Evolutionary conservation across 2,888 invertebrate species (phyloP).

Genomic region (Cyclophora punctaria): DNA sequence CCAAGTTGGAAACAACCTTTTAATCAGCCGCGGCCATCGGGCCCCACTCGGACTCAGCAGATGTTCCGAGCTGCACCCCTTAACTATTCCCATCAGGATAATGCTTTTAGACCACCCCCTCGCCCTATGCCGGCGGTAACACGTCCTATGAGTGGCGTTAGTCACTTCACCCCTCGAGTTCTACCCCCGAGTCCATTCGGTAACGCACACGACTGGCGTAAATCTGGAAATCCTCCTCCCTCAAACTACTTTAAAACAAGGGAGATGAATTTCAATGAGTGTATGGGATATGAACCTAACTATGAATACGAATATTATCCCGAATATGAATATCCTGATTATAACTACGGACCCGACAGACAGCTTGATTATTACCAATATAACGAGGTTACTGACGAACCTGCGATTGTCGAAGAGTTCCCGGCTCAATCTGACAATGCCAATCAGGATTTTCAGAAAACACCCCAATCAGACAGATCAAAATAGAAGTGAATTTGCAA

Average conservation of each 20-base stretch:
- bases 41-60: not conserved
- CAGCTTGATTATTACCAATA: no score
- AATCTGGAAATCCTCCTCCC: constrained; percentile 15
- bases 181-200: not conserved
- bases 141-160: constrained; percentile 2
- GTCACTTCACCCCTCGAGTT: constrained; percentile 8
- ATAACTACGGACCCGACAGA: no score
- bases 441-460: no score
- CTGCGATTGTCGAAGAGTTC: no score
- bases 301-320: no score
- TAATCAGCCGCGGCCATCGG: not conserved
- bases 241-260: not conserved
- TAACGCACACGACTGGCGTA: constrained; percentile 11
- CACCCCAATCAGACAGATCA: no score
- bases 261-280: constrained; percentile 18
- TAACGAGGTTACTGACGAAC: no score
- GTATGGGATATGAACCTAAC: not conserved
- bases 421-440: no score
- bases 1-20: not conserved
- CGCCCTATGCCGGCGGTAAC: not conserved
- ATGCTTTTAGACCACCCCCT: not conserved
- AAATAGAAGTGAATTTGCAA: no score
- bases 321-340: no score
- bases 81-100: not conserved
- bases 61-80: not conserved